Conservation (phyloP, 2,888 invertebrate species). For the Yponomeuta malinellus region DNA sequence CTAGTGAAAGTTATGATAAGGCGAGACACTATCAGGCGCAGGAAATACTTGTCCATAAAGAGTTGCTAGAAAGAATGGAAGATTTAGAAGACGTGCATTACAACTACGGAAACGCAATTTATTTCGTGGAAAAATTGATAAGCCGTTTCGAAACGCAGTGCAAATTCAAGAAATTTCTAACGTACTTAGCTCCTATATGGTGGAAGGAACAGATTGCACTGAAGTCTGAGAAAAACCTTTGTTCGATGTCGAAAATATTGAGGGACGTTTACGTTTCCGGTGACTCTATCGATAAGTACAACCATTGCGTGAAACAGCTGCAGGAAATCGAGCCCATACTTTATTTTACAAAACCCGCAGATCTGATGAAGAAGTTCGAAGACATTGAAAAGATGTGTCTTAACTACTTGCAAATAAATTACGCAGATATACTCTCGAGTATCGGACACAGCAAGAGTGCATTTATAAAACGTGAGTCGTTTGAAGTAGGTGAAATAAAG, state of each 20-base stretch:
- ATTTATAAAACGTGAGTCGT: background rate
- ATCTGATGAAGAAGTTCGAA: constrained; percentile 28
- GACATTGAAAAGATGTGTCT: constrained; percentile 29
- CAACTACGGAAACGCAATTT: background rate
- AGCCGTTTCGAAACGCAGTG: background rate
- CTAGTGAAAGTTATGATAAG: background rate
- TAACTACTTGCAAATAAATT: constrained; percentile 33
- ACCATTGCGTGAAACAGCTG: background rate
- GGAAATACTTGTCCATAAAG: background rate
- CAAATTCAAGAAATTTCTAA: background rate
- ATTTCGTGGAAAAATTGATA: background rate
- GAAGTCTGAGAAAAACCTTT: background rate
- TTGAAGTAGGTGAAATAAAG: background rate
- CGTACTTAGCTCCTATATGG: background rate
- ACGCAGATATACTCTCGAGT: constrained; percentile 10
- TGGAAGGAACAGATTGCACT: background rate
- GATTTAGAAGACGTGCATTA: background rate
- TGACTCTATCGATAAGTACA: background rate
- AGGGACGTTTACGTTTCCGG: background rate
- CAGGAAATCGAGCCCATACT: constrained; percentile 18
- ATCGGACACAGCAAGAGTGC: constrained; percentile 16
- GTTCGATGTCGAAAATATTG: background rate
- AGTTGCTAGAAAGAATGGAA: background rate
- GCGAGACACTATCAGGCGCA: background rate
- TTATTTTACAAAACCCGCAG: constrained; percentile 30